Evolutionary conservation across 2,113 vertebrate species (phyloP).

Genomic region (Dromiciops gliroides): DNA sequence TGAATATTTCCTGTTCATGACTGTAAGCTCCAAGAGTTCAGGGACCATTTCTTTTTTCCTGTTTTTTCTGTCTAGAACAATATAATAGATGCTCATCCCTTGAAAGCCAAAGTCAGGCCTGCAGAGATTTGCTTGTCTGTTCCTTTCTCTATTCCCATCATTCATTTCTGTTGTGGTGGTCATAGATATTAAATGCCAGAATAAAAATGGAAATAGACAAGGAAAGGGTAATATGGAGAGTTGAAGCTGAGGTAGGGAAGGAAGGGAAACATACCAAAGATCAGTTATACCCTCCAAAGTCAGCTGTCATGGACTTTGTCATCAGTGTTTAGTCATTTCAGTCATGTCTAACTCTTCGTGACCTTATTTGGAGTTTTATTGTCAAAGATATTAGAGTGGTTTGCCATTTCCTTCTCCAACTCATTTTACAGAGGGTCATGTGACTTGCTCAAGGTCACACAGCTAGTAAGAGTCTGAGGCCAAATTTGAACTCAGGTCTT

Average conservation of each 20-base stretch:
- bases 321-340: no score
- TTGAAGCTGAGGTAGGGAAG: background rate
- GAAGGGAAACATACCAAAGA: background rate
- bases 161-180: background rate
- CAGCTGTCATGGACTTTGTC: background rate
- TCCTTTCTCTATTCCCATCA: conserved; percentile 4
- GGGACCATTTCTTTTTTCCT: background rate
- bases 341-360: no score
- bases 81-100: background rate
- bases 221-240: background rate
- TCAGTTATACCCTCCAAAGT: background rate
- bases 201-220: background rate
- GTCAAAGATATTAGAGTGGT: no score
- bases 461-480: no score
- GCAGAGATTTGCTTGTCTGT: background rate
- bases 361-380: no score
- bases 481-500: no score
- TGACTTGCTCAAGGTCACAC: no score
- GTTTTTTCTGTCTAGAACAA: background rate
- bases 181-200: background rate
- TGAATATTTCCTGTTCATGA: background rate
- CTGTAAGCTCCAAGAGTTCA: conserved; percentile 19
- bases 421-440: no score
- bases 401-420: no score
- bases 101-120: background rate